Evolutionary conservation across 2,888 invertebrate species (phyloP).

Genomic region (Agrochola circellaris): DNA sequence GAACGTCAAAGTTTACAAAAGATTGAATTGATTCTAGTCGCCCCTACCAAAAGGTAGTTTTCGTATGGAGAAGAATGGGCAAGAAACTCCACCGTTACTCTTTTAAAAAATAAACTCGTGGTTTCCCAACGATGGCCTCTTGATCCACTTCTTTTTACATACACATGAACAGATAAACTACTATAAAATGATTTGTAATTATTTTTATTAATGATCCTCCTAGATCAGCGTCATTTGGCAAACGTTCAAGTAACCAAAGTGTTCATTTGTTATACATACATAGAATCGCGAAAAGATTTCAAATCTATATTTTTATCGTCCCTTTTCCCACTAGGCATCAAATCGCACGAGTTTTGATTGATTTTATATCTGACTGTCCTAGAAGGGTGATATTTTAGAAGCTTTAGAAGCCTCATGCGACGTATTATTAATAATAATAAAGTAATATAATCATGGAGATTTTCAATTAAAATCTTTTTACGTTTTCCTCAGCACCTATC

Average conservation of each 20-base stretch:
- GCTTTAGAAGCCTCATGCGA: not conserved
- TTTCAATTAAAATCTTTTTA: not conserved
- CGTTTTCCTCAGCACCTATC: not conserved
- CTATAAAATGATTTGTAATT: slow-evolving; percentile 25
- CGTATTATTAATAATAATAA: not conserved
- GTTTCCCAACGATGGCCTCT: slow-evolving; percentile 6
- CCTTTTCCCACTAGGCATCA: not conserved
- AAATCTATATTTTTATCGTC: not conserved
- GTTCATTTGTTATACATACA: not conserved
- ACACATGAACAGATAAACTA: not conserved
- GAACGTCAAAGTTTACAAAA: too few species aligned
- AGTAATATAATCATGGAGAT: not conserved
- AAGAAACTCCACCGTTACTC: too few species aligned
- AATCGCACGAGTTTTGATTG: too few species aligned
- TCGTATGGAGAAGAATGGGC: too few species aligned
- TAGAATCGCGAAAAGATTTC: slow-evolving; percentile 1
- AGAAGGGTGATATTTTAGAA: not conserved
- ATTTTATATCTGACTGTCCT: not conserved
- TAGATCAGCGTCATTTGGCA: slow-evolving; percentile 35
- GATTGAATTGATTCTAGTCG: too few species aligned
- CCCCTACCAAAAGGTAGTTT: too few species aligned
- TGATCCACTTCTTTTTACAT: not conserved
- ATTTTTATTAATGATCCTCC: slow-evolving; percentile 32
- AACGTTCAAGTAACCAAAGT: slow-evolving; percentile 27
- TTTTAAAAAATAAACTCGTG: too few species aligned